Conservation (phyloP, 2,888 invertebrate species). For the Linyphia triangularis region DNA sequence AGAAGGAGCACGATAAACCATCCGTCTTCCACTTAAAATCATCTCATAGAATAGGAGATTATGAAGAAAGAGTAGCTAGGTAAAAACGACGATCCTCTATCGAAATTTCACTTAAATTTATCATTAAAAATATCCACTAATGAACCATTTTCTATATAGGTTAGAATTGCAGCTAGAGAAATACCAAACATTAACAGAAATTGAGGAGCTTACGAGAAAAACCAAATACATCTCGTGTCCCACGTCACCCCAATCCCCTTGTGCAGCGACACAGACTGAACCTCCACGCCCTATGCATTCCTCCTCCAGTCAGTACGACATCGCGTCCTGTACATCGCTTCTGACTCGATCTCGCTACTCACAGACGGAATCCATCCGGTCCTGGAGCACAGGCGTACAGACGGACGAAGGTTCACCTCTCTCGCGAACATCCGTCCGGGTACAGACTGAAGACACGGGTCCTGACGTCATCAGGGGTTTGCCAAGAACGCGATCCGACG, state of each 20-base stretch:
- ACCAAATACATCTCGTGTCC: constrained; percentile 79
- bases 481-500: constrained; percentile 41
- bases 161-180: constrained; percentile 83
- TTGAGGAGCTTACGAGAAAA: constrained; percentile 82
- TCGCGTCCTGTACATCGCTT: constrained; percentile 45
- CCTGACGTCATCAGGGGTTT: constrained; percentile 65
- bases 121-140: too few species aligned
- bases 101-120: too few species aligned
- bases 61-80: constrained; percentile 66
- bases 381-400: constrained; percentile 56
- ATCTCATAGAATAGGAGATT: constrained; percentile 58
- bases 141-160: constrained; percentile 83
- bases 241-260: constrained; percentile 63
- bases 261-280: constrained; percentile 65
- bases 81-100: not conserved
- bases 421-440: constrained; percentile 45
- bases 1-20: constrained; percentile 66
- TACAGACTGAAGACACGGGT: constrained; percentile 66
- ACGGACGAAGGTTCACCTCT: constrained; percentile 62
- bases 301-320: constrained; percentile 66
- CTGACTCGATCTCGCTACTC: constrained; percentile 53
- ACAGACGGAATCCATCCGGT: constrained; percentile 64
- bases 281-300: constrained; percentile 56
- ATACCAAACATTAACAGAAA: constrained; percentile 83
- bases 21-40: constrained; percentile 66